Evolutionary conservation across 92 coral and sea anemone species (phyloP).

Genomic region (Paramuricea clavata): DNA sequence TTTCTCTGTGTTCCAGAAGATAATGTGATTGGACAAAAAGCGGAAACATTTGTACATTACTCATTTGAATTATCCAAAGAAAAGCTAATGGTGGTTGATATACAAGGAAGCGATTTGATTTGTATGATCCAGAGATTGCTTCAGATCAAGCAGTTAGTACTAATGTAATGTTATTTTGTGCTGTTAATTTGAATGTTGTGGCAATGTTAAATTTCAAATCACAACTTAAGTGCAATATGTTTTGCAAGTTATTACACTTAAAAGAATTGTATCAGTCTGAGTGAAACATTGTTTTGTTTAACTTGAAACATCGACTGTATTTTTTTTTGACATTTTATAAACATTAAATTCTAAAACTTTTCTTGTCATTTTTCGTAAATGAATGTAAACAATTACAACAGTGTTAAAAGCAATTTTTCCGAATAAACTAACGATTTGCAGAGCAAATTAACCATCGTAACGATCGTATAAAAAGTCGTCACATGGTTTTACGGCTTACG

Average conservation of each 20-base stretch:
- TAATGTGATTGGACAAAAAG: background rate
- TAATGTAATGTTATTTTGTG: background rate
- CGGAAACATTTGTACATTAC: background rate
- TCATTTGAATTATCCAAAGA: background rate
- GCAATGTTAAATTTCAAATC: background rate
- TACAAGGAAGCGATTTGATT: background rate
- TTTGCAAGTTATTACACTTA: conserved; percentile 8
- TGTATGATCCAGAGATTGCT: conserved; percentile 15
- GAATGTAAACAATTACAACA: too few species aligned
- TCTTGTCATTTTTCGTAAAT: too few species aligned
- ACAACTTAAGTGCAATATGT: background rate
- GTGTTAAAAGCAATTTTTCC: too few species aligned
- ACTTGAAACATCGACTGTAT: background rate
- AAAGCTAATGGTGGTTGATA: background rate
- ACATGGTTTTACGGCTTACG: too few species aligned
- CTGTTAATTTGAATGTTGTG: background rate
- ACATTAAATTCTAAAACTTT: background rate
- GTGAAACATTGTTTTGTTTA: background rate
- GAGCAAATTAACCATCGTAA: too few species aligned
- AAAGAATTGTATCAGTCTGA: background rate
- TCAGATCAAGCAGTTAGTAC: background rate
- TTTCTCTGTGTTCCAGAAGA: background rate
- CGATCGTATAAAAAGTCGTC: too few species aligned
- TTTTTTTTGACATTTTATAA: background rate
- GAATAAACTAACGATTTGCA: too few species aligned